These are phyloP conservation scores for Helobdella robusta DNA, from an alignment of 2,888 invertebrate species.

Conservation along the genomic window DNA sequence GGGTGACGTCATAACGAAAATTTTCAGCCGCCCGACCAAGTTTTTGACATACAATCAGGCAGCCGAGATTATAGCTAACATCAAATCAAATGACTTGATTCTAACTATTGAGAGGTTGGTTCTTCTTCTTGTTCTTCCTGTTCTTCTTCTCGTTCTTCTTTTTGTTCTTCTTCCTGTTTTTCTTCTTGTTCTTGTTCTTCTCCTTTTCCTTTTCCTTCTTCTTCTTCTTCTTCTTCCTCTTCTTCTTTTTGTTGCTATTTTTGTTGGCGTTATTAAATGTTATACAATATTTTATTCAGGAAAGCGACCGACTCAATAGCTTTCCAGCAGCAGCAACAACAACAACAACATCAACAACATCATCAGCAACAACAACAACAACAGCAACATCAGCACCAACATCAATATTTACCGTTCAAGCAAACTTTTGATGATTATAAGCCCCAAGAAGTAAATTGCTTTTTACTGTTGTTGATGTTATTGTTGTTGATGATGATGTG, in stretches of 20 bases:
- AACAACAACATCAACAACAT: neutral
- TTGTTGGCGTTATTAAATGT: too few relatives aligned
- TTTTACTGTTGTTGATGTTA: too few relatives aligned
- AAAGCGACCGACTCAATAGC: too few relatives aligned
- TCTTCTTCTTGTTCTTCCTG: neutral
- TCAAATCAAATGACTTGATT: conserved; percentile 25
- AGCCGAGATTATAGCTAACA: conserved; percentile 28
- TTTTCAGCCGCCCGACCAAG: conserved; percentile 29
- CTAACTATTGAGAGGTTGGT: conserved; percentile 35
- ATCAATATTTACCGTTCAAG: neutral
- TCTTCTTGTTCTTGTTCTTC: too few relatives aligned
- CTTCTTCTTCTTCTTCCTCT: too few relatives aligned
- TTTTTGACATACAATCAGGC: conserved; percentile 30
- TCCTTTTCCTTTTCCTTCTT: too few relatives aligned
- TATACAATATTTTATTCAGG: too few relatives aligned
- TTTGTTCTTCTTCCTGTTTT: neutral
- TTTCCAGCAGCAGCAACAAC: too few relatives aligned
- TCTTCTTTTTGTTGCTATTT: too few relatives aligned
- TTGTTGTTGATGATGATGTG: too few relatives aligned
- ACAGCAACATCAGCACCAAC: neutral
- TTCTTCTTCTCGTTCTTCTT: neutral
- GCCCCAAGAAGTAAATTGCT: too few relatives aligned
- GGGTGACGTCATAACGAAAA: conserved; percentile 33
- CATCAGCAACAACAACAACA: neutral
- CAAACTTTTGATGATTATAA: too few relatives aligned